These are phyloP conservation scores for Hydroisotoma schaefferi DNA, from an alignment of 2,888 invertebrate species.

Conservation along the genomic window DNA sequence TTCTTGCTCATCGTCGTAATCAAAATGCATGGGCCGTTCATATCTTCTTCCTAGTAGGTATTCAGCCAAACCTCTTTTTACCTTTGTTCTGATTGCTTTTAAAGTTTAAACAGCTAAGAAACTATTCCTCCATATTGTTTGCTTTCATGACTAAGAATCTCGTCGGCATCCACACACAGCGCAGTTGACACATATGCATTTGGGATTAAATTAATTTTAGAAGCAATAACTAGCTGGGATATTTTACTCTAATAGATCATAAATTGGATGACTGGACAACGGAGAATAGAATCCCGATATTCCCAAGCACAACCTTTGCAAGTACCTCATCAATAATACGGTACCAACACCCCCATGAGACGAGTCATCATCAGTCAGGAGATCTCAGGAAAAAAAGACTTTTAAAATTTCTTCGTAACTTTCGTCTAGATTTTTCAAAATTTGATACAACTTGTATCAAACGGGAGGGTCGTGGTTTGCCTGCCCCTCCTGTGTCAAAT, in stretches of 20 bases:
- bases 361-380: slow-evolving; percentile 18
- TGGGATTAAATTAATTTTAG: too few species aligned
- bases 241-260: neutral
- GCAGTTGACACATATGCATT: too few species aligned
- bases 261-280: slow-evolving; percentile 25
- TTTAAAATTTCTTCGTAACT: slow-evolving; percentile 48
- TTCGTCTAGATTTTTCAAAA: slow-evolving; percentile 49
- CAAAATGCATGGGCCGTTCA: neutral
- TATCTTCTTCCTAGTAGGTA: neutral
- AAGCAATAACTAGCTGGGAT: too few species aligned
- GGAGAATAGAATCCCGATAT: slow-evolving; percentile 47
- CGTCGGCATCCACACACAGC: too few species aligned
- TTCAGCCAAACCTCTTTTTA: neutral
- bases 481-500: slow-evolving; percentile 45
- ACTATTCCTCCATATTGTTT: neutral
- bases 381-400: slow-evolving; percentile 44
- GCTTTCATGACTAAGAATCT: too few species aligned
- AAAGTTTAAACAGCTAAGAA: neutral
- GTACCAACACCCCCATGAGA: slow-evolving; percentile 31
- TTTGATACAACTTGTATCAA: slow-evolving; percentile 49
- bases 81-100: neutral
- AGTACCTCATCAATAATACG: slow-evolving; percentile 29
- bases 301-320: slow-evolving; percentile 40
- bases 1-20: neutral
- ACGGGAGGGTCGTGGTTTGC: slow-evolving; percentile 44